Percentiles rank a stretch among this genome's conserved stretches.
Evolutionary conservation across 2,888 invertebrate species (phyloP).

Genomic region (Magallana nippona): DNA sequence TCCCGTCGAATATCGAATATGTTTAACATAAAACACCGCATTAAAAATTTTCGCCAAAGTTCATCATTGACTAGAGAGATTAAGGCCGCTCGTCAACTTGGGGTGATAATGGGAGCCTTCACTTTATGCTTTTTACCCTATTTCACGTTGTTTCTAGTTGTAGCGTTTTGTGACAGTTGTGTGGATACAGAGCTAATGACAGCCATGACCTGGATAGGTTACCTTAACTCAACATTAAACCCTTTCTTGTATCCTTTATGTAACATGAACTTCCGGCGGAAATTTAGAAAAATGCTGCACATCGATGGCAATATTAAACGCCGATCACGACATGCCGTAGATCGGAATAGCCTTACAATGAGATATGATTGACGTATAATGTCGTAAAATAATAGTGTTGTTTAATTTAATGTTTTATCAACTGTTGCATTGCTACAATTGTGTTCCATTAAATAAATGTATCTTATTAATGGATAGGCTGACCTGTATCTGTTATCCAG

Average conservation of each 20-base stretch:
- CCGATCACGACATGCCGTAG: conserved; percentile 51
- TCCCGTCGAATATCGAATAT: conserved; percentile 59
- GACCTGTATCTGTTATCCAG: not conserved
- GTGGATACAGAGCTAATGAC: conserved; percentile 80
- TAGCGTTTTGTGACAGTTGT: conserved; percentile 82
- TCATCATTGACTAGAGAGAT: conserved; percentile 77
- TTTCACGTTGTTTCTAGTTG: conserved; percentile 83
- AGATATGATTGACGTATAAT: conserved; percentile 62
- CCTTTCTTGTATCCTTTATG: conserved; percentile 82
- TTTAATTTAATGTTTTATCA: not conserved
- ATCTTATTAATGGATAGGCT: not conserved
- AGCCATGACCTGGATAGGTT: conserved; percentile 82
- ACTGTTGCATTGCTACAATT: conserved; percentile 7
- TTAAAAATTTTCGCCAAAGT: conserved; percentile 70
- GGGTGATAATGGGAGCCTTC: conserved; percentile 84
- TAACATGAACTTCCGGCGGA: conserved; percentile 81
- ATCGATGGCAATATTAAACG: conserved; percentile 53
- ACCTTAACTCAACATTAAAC: conserved; percentile 82
- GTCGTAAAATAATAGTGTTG: conserved; percentile 25
- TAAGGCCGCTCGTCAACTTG: conserved; percentile 83
- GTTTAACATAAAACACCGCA: conserved; percentile 65
- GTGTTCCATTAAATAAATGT: conserved; percentile 13
- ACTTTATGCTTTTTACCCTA: conserved; percentile 84
- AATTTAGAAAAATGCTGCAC: conserved; percentile 76
- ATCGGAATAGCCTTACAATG: conserved; percentile 66